Base-by-base conservation (phyloP, 2,113 vertebrate genomes). In the Hippocampus mohnikei region DNA sequence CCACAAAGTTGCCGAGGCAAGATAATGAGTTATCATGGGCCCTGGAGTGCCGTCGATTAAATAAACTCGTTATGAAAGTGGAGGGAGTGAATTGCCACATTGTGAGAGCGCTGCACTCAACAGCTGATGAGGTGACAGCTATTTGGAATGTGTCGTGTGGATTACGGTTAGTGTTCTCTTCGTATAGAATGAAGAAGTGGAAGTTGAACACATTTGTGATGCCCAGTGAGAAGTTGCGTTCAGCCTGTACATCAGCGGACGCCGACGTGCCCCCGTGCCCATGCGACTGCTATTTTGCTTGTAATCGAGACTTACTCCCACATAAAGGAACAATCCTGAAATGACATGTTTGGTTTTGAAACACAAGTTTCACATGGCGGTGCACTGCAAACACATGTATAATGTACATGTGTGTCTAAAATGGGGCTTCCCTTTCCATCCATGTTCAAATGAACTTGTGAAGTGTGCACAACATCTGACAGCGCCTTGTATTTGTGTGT, bases 91-190 rank as follows among this genome's bases (percentile, higher is more conserved):
- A 33, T 16, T 37, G 23, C 10, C 59, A 10, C n/a, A 61, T 58
- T 56, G 3, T 72, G 44, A 20, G 44, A 20, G 25, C 5, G 13
- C 18, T 58, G 63, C 25, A 37, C 29, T 23, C 25, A 12, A 37
- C 59, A 58, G 48, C 61, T 46, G 37, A 72, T 18, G 75, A 53
- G 74, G 15, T 71, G 25, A 73, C 53, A 73, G 42, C 68, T 23
- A 52, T n/a, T 67, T 56, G 33, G 40, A 13, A 48, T 76, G 20
- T 55, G n/a, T 55, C 65, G 61, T 69, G 78, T 76, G 71, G 46
- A 15, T 52, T 62, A 27, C 2, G 74, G 74, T 13, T 12, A 27
- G 15, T 15, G 25, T 27, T 56, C n/a, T 56, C 1, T 29, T 18
- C 13, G 27, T 33, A 3, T 10, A 10, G 33, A 2, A 21, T 20